These are phyloP conservation scores for Diaperis boleti DNA, from an alignment of 2,888 invertebrate species.

Conservation along the genomic window DNA sequence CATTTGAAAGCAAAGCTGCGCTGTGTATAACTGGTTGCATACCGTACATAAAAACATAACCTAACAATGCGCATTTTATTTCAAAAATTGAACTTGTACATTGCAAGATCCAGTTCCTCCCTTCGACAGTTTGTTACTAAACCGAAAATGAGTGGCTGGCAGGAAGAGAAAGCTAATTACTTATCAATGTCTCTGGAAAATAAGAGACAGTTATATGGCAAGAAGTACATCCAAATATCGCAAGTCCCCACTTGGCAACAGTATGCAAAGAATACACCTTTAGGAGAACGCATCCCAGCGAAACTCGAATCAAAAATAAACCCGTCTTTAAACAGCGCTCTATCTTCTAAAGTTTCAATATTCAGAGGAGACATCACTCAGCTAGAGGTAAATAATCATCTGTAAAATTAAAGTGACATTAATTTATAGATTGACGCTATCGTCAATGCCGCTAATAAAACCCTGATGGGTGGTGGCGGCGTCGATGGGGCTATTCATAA, in stretches of 20 bases:
- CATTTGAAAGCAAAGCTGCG: neutral
- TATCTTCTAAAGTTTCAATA: constrained; percentile 75
- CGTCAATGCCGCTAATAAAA: constrained; percentile 89
- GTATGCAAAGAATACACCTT: constrained; percentile 62
- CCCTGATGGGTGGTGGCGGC: constrained; percentile 84
- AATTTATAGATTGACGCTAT: constrained; percentile 80
- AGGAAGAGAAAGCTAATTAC: constrained; percentile 69
- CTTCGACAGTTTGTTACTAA: neutral
- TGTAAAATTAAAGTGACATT: neutral
- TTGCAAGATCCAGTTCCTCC: too few species aligned
- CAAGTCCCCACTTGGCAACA: constrained; percentile 71
- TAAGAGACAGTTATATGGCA: constrained; percentile 54
- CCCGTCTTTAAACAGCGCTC: constrained; percentile 61
- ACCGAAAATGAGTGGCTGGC: constrained; percentile 61
- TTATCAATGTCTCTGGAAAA: constrained; percentile 69
- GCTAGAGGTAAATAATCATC: constrained; percentile 71
- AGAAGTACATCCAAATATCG: constrained; percentile 64
- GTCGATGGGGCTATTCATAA: constrained; percentile 92
- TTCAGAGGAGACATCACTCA: constrained; percentile 87
- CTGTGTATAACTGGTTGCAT: constrained; percentile 24
- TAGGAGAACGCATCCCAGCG: constrained; percentile 61
- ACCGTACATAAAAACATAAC: neutral
- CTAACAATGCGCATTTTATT: constrained; percentile 28
- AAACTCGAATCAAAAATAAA: constrained; percentile 63
- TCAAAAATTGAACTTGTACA: constrained; percentile 20